These are phyloP conservation scores for Zaprionus tsacasi DNA, from an alignment of 1,140 invertebrate genomes.

Conservation along the genomic window DNA sequence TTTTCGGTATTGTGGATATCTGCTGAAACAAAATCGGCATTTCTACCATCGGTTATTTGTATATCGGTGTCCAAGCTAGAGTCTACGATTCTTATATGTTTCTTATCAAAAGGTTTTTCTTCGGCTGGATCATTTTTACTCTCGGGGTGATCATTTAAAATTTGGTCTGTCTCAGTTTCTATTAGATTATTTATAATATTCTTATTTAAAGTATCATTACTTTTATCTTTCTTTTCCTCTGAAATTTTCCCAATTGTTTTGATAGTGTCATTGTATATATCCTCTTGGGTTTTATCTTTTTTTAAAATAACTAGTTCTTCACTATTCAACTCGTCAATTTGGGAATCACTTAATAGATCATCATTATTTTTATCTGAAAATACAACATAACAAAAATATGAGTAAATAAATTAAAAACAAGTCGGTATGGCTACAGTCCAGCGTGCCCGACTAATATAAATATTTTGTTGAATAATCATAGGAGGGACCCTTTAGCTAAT, in stretches of 20 bases:
- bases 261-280: neutral
- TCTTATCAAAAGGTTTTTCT: neutral
- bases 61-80: neutral
- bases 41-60: neutral
- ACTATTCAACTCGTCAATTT: neutral
- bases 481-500: too few relatives aligned
- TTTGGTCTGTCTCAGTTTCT: neutral
- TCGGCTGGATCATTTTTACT: too few relatives aligned
- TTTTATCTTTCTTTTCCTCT: neutral
- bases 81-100: neutral
- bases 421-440: too few relatives aligned
- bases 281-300: constrained; percentile 2
- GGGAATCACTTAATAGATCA: neutral
- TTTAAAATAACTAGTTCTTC: neutral
- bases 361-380: constrained; percentile 7
- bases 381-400: neutral
- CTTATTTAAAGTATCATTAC: neutral
- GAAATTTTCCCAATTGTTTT: neutral
- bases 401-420: too few relatives aligned
- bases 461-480: too few relatives aligned
- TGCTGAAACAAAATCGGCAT: neutral
- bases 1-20: neutral
- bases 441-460: too few relatives aligned
- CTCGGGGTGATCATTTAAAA: neutral
- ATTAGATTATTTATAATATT: constrained; percentile 1